Evolutionary conservation across 1,140 invertebrate genomes (phyloP), one percentile per base, ranked within the genome.

Genomic region (Drosophila mauritiana): DNA sequence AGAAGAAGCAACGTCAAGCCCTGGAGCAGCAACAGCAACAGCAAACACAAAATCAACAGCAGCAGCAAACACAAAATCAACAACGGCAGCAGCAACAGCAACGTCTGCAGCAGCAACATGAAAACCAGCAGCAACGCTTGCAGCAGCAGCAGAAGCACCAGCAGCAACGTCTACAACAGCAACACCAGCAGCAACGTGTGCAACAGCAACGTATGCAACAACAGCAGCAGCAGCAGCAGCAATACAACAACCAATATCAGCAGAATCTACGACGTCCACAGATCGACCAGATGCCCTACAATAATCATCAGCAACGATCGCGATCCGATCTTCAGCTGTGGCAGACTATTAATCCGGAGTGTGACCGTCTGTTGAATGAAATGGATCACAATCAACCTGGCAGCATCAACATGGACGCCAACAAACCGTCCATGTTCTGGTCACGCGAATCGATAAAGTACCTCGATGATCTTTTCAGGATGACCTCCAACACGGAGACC

Each of bases 401-500:
- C 45, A 73, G 34, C 61, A 81, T 86, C 46, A 72, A 78, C 48
- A 69, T 55, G 15, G 83, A 86, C 39, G 73, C 67, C 25, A 64
- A 67, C 11, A 70, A 76, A 8, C 83, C 83, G 2, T 91, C 90
- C 8, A 57, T 89, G 40, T 92, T 91, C 51, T 92, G 91, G 91
- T 92, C 91, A 0, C 84, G 90, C 12, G 91, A 92, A 59, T 76
- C 90, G 8, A 52, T 91, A 11, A 73, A 80, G 51, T 91, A 91
- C 64, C 63, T 92, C 10, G 78, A 91, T 22, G 70, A 90, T 27
- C 70, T 90, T 12, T 63, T 91, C 11, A 73, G 72, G 25, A 49
- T 77, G 15, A 74, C 74, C 3, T 36, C 61, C 25, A 74, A 74
- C 34, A 1, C 59, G 17, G 76, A 78, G 2, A 78, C 76, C 2